Evolutionary conservation across 2,113 vertebrate genomes (phyloP).

Genomic region (Sisor rabdophorus): DNA sequence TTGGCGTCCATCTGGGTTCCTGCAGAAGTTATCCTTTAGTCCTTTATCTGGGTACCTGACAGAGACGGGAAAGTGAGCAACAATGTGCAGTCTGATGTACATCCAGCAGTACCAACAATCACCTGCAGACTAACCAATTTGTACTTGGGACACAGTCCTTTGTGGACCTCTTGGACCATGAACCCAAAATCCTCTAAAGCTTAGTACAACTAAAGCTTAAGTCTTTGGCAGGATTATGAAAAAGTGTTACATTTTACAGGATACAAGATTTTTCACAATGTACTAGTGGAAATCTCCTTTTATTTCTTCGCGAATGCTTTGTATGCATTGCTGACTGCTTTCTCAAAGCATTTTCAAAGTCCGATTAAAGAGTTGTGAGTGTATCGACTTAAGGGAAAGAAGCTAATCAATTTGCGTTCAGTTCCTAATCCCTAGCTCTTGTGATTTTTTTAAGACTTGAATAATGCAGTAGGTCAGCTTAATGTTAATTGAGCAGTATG

Average conservation of each 20-base stretch:
- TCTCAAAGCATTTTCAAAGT: slow-evolving; percentile 18
- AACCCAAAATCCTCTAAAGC: not conserved
- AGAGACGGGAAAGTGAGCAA: slow-evolving; percentile 33
- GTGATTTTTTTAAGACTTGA: slow-evolving; percentile 37
- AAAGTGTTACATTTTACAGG: slow-evolving; percentile 30
- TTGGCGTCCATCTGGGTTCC: slow-evolving; percentile 91
- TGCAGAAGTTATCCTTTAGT: slow-evolving; percentile 97
- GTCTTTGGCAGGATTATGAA: slow-evolving; percentile 29
- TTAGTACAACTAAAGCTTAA: slow-evolving; percentile 18
- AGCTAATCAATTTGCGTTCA: slow-evolving; percentile 32
- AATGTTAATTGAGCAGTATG: slow-evolving; percentile 9
- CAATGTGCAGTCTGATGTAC: slow-evolving; percentile 36
- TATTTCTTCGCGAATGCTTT: slow-evolving; percentile 39
- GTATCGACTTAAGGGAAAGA: slow-evolving; percentile 38
- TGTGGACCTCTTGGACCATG: slow-evolving; percentile 7
- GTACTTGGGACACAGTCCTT: not conserved
- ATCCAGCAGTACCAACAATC: slow-evolving; percentile 1
- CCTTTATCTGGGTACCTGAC: slow-evolving; percentile 90
- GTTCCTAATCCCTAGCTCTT: slow-evolving; percentile 20
- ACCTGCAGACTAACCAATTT: slow-evolving; percentile 25
- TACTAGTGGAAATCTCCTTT: slow-evolving; percentile 21
- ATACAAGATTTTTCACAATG: slow-evolving; percentile 34
- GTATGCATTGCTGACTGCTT: slow-evolving; percentile 22
- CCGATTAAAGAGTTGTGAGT: slow-evolving; percentile 24
- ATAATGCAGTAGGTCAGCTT: slow-evolving; percentile 12